Percentiles rank a stretch among this genome's conserved stretches.
Evolutionary conservation across 2,797 vertebrate species (phyloP).

Genomic region (Coccyzus lansbergi): DNA sequence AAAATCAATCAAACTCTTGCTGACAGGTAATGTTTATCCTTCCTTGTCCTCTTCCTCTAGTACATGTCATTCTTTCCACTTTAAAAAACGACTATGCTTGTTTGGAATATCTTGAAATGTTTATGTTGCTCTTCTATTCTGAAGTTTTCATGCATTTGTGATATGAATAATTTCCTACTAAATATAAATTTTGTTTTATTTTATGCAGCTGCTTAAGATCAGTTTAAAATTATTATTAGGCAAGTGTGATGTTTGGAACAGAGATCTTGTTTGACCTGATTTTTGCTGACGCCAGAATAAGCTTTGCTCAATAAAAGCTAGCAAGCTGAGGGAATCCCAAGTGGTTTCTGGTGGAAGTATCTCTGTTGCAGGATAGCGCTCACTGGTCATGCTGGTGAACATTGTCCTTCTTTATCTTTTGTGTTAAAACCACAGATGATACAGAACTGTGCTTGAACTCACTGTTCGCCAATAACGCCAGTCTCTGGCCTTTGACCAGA

Average conservation of each 20-base stretch:
- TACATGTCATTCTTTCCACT: not conserved
- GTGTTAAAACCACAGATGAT: not conserved
- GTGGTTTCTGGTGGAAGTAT: not conserved
- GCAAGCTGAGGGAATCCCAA: not conserved
- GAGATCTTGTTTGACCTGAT: not conserved
- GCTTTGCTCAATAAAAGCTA: not conserved
- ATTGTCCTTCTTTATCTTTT: not conserved
- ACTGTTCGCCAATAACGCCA: not conserved
- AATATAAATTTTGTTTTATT: not conserved
- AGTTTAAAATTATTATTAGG: not conserved
- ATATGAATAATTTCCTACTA: not conserved
- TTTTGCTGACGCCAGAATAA: not conserved
- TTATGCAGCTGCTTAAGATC: not conserved
- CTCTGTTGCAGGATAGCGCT: not conserved
- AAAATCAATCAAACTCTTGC: slow-evolving; percentile 85
- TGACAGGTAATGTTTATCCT: slow-evolving; percentile 81
- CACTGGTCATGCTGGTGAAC: not conserved
- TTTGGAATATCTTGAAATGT: not conserved
- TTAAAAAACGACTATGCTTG: not conserved
- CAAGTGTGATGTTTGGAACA: not conserved
- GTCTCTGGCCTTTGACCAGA: not conserved
- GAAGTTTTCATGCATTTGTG: not conserved
- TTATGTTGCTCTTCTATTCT: not conserved
- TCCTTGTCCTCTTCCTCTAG: not conserved
- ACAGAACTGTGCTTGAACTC: not conserved